Evolutionary conservation across 2,888 invertebrate genomes (phyloP), one percentile per base, ranked within the genome.

Genomic region (Pollenia amentaria): DNA sequence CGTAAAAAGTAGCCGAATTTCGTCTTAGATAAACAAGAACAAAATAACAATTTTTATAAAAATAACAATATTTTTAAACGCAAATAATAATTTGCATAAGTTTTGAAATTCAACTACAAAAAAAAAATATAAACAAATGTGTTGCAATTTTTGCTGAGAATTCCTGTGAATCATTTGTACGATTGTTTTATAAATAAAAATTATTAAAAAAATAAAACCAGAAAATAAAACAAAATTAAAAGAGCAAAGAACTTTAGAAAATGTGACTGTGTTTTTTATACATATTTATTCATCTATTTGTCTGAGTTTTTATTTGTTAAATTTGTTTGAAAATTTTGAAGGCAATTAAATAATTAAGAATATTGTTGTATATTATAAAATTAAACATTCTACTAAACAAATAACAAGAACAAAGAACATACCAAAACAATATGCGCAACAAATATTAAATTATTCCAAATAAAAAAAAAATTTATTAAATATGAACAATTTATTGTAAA

Each of bases 161-260:
- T 76, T 76, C 75, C 69, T 82, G 82, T 82, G 82, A 82, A 76
- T 82, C 82, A 79, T 40, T 53, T 55, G 44, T 75, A 62, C 29
- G 29, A 62, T 69, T 75, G 73, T 51, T 67, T 29, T 67, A 64
- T 57, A 80, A 83, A 69, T 55, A 73, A 80, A 84, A 83, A 72
- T 78, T 46, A 80, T 65, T 40, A 55, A 72, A 73, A 44, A 46
- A 46, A 72, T 57, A 14, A 65, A 62, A 53, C 18, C 29, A 38
- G 42, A 42, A n/a, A 46, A 53, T 42, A 60, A 12, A 69, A 60
- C 29, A n/a, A 51, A 80, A 48, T 14, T 12, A 42, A 80, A 87
- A 84, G 87, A 69, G 84, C 87, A 84, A 84, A 87, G 84, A 87
- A 84, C 84, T 84, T 70, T 85, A 82, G 75, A 70, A 82, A 84